A percentile compares a stretch with the other conserved stretches of the same genome.
phyloP scores from a whole-genome alignment of 2,113 vertebrate species.

The Copsychus sechellarum region DNA sequence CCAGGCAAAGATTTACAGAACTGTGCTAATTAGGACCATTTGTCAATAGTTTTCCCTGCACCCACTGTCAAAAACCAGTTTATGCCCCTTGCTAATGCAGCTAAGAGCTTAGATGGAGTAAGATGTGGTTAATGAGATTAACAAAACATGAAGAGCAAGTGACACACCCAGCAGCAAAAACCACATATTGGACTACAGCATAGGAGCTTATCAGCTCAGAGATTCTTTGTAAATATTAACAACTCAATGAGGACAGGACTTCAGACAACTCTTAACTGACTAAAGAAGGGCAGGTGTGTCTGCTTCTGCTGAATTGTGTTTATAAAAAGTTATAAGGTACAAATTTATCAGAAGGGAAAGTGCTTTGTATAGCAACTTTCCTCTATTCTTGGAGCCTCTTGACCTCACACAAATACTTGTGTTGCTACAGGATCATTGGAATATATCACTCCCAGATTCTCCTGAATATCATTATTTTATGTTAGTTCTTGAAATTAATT shows the following conservation, averaged over 20 bases:
- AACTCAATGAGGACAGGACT: background rate
- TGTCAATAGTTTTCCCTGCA: background rate
- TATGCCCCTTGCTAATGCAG: background rate
- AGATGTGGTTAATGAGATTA: slow-evolving; percentile 11
- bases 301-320: background rate
- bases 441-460: background rate
- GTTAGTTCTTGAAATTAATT: background rate
- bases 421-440: background rate
- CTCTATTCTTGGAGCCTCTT: background rate
- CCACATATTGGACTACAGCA: background rate
- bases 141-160: background rate
- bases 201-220: background rate
- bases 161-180: slow-evolving; percentile 13
- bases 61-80: background rate
- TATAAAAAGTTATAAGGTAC: background rate
- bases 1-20: slow-evolving; percentile 17
- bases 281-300: background rate
- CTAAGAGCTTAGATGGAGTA: background rate
- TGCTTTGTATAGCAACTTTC: background rate
- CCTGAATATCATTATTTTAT: background rate
- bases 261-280: background rate
- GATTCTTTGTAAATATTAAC: background rate
- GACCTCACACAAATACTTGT: background rate
- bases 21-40: slow-evolving; percentile 35
- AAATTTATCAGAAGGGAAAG: slow-evolving; percentile 1